phyloP scores from a whole-genome alignment of 2,113 vertebrate species.

The Gymnogyps californianus region DNA sequence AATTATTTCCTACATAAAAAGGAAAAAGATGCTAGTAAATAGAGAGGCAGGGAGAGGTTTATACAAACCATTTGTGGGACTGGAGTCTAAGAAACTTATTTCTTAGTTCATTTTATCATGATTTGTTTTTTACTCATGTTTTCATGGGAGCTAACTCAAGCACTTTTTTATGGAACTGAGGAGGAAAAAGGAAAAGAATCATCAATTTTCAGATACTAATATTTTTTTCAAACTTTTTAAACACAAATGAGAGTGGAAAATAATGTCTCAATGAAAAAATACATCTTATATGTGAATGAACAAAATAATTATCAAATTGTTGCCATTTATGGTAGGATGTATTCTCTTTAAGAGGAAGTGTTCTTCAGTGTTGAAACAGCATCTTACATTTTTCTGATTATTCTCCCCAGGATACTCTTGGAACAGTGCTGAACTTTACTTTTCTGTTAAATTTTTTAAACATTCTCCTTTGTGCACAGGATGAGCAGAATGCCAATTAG shows the following conservation, averaged over 20 bases:
- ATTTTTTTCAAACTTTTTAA: neutral
- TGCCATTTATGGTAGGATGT: neutral
- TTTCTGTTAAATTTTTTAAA: constrained; percentile 11
- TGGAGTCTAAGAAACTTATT: neutral
- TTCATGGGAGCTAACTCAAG: neutral
- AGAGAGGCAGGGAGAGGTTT: neutral
- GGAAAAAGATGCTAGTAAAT: neutral
- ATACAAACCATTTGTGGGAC: neutral
- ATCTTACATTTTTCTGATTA: neutral
- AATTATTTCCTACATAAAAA: neutral
- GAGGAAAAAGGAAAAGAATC: neutral
- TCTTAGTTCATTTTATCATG: neutral
- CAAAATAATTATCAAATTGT: neutral
- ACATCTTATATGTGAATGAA: accelerated
- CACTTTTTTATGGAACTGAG: neutral
- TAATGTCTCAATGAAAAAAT: neutral
- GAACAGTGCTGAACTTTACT: neutral
- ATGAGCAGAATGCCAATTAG: neutral
- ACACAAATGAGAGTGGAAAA: neutral
- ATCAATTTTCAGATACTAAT: neutral
- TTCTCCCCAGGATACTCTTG: neutral
- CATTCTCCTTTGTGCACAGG: neutral
- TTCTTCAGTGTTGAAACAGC: neutral
- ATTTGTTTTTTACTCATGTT: accelerated
- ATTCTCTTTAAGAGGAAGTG: neutral